These are phyloP conservation scores for Galagoides demidoff DNA, from an alignment of 2,797 vertebrate species.

Conservation along the genomic window DNA sequence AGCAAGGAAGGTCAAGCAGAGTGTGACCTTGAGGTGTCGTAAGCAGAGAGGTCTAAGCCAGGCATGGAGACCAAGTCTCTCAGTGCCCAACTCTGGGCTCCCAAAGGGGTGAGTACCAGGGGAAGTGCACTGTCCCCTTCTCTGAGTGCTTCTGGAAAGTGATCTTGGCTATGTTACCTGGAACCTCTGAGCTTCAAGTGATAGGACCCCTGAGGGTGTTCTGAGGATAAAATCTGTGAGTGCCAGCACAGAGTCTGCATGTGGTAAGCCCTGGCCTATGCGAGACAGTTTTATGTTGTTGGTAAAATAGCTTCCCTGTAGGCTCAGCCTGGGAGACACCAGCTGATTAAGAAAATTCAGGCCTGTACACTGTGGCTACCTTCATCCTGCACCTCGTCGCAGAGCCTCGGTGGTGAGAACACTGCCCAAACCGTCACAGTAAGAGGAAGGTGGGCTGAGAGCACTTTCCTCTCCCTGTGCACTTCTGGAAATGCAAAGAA, in stretches of 20 bases:
- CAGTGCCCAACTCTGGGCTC: background rate
- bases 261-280: background rate
- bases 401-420: background rate
- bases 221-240: fast-evolving
- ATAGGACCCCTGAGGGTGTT: background rate
- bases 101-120: too few relatives aligned
- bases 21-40: background rate
- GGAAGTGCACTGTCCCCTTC: background rate
- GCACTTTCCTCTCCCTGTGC: background rate
- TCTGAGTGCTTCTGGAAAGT: background rate
- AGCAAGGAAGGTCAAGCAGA: background rate
- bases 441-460: background rate
- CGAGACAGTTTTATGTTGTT: too few relatives aligned
- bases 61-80: background rate
- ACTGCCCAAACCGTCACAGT: background rate
- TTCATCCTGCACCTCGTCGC: background rate
- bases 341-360: background rate
- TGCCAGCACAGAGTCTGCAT: background rate
- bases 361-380: background rate
- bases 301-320: fast-evolving
- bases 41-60: background rate
- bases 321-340: background rate
- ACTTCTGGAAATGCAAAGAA: background rate
- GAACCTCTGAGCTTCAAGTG: background rate
- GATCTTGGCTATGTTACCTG: background rate